Percentiles rank a stretch among this genome's conserved stretches.
phyloP scores from a whole-genome alignment of 2,888 invertebrate species.

The Agrenia bidenticulata region DNA sequence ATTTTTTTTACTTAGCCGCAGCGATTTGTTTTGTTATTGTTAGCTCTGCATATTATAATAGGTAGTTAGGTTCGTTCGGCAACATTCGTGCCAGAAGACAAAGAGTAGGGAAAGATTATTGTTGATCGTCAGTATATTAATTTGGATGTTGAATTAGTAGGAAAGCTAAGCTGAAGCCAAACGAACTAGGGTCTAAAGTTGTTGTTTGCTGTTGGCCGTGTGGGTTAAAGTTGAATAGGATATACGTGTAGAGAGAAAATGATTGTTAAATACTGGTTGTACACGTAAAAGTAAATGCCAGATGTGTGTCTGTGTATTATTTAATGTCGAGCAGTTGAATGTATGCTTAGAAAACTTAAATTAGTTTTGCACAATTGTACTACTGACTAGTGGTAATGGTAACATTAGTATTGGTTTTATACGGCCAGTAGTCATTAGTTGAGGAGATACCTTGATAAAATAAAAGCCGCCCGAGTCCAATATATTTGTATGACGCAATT shows the following conservation, averaged over 20 bases:
- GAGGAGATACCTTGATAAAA: too few relatives aligned
- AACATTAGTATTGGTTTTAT: too few relatives aligned
- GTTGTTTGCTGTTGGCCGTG: conserved; percentile 21
- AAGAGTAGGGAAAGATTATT: conserved; percentile 19
- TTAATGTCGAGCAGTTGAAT: too few relatives aligned
- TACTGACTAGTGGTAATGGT: too few relatives aligned
- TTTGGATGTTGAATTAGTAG: conserved; percentile 37
- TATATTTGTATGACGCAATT: conserved; percentile 33
- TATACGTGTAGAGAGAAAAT: background rate
- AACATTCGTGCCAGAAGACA: conserved; percentile 36
- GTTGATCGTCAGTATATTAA: conserved; percentile 26
- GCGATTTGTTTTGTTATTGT: conserved; percentile 17
- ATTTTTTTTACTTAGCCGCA: conserved; percentile 1
- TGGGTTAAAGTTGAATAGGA: conserved; percentile 9
- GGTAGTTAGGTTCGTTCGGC: background rate
- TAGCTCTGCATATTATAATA: conserved; percentile 5
- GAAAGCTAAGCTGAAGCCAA: conserved; percentile 26
- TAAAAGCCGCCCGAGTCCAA: background rate
- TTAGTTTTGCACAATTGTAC: too few relatives aligned
- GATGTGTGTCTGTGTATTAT: conserved; percentile 2
- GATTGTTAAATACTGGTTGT: conserved; percentile 12
- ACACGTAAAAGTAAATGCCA: background rate
- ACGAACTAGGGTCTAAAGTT: conserved; percentile 8
- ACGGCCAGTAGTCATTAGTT: too few relatives aligned
- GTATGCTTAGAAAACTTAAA: too few relatives aligned